Conservation (phyloP, 2,113 vertebrate genomes). For the Terrapene triunguis region DNA sequence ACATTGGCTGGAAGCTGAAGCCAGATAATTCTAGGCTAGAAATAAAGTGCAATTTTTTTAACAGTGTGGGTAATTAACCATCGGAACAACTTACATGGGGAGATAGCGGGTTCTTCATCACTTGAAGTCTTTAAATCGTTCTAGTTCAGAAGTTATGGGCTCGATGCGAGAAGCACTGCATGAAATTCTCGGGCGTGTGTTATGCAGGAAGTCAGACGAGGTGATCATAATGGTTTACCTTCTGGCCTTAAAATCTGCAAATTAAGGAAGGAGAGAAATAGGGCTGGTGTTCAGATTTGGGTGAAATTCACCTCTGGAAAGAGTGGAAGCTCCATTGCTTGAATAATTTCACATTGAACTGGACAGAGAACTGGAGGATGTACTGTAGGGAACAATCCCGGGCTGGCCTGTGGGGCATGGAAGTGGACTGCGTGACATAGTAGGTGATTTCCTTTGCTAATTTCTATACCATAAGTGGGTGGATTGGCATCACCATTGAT, state of each 20-base stretch:
- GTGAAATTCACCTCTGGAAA: not conserved
- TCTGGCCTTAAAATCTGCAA: not conserved
- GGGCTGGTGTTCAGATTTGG: no score
- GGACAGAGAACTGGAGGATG: not conserved
- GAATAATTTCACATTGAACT: not conserved
- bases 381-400: not conserved
- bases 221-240: not conserved
- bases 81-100: no score
- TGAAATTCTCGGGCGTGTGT: not conserved
- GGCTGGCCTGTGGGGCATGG: not conserved
- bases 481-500: not conserved
- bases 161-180: not conserved
- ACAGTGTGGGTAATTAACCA: no score
- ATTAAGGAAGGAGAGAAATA: not conserved
- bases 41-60: no score
- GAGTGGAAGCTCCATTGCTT: not conserved
- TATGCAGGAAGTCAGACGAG: not conserved
- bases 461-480: not conserved
- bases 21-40: no score
- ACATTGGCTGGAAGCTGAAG: no score
- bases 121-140: no score
- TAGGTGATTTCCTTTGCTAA: not conserved
- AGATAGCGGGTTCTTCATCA: no score
- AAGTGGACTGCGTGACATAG: not conserved
- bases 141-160: not conserved